Evolutionary conservation across 2,113 vertebrate genomes (phyloP).

Genomic region (Urocynchramus pylzowi): DNA sequence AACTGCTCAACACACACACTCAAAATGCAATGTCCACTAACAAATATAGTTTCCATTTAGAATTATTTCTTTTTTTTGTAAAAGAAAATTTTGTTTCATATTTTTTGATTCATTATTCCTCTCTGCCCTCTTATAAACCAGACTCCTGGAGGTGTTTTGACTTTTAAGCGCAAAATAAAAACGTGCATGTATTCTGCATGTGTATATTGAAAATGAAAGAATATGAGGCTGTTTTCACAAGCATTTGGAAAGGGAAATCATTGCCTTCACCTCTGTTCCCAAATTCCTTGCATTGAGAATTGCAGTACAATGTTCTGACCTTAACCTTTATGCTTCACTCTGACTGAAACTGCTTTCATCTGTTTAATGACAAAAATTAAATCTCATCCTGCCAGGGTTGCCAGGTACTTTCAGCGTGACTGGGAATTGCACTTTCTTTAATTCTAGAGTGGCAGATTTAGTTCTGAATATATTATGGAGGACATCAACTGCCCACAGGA

Average conservation of each 20-base stretch:
- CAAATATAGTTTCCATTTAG: neutral
- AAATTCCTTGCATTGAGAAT: neutral
- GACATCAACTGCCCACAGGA: neutral
- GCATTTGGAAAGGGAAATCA: neutral
- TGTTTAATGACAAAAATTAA: neutral
- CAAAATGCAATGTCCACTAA: neutral
- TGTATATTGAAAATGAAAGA: neutral
- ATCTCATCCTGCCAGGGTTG: neutral
- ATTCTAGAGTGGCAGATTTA: neutral
- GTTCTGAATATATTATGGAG: neutral
- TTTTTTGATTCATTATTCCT: neutral
- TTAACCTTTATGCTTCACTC: neutral
- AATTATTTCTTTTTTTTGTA: neutral
- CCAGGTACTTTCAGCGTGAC: neutral
- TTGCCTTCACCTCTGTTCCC: neutral
- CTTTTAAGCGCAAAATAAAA: neutral
- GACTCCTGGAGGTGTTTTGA: neutral
- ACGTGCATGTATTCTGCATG: accelerated
- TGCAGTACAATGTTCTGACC: neutral
- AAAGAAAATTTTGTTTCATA: neutral
- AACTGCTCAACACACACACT: neutral
- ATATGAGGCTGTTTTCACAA: neutral
- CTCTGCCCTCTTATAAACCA: neutral
- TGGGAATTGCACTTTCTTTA: neutral
- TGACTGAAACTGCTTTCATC: neutral